Evolutionary conservation across 1,140 invertebrate genomes (phyloP).

Genomic region (Arion vulgaris): DNA sequence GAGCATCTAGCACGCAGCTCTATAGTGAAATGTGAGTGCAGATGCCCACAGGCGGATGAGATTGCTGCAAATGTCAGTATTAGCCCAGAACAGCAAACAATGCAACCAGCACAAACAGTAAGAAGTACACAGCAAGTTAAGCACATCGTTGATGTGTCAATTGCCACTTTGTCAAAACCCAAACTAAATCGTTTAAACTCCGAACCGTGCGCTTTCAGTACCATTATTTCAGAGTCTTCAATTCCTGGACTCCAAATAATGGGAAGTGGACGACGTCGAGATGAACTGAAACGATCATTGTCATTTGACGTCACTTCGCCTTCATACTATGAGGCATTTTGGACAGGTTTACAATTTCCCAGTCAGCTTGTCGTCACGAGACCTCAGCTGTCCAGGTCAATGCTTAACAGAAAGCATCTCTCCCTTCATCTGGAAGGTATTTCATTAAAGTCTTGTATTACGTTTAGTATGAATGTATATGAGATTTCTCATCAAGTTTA

Average conservation of each 20-base stretch:
- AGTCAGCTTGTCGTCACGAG: constrained; percentile 33
- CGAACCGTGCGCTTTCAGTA: constrained; percentile 19
- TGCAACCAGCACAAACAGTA: not conserved
- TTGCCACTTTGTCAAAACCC: constrained; percentile 22
- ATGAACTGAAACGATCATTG: constrained; percentile 33
- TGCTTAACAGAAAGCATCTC: constrained; percentile 26
- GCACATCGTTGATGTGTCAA: constrained; percentile 3
- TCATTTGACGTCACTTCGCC: constrained; percentile 28
- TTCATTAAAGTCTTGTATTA: no score
- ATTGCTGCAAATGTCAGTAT: not conserved
- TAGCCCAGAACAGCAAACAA: not conserved
- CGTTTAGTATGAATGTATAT: no score
- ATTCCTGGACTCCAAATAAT: not conserved
- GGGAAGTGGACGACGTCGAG: not conserved
- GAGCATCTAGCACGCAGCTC: not conserved
- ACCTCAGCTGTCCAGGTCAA: constrained; percentile 32
- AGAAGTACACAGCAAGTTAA: not conserved
- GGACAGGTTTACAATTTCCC: constrained; percentile 27
- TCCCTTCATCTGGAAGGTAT: constrained; percentile 36
- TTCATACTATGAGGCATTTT: constrained; percentile 16
- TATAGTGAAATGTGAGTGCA: not conserved
- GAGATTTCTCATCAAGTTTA: no score
- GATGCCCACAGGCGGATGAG: not conserved
- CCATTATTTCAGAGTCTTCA: not conserved
- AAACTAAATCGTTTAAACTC: constrained; percentile 31